Evolutionary conservation across 2,888 invertebrate species (phyloP), one percentile per base, ranked within the genome.

Genomic region (Drosophila lacicola): DNA sequence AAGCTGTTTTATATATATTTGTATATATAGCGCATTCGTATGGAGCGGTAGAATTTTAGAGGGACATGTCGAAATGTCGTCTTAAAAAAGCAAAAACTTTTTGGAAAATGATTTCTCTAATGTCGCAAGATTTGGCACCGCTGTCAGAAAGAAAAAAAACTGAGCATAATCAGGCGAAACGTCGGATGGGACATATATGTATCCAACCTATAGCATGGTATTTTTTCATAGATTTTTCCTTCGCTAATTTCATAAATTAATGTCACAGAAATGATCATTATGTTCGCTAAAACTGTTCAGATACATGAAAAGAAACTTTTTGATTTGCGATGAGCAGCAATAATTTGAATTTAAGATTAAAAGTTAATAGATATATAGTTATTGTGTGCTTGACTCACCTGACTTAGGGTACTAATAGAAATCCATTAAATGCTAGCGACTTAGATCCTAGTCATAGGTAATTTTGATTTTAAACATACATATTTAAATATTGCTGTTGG

Each of bases 361-460:
- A 17, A 14, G 9, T 6, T 4, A 9, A 13, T 29, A 37, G 44
- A n/a, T 47, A 41, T 9, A 11, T 21, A 14, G 25, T 29, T 50
- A 14, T 4, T 14, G 19, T 34, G 17, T 17, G 21, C 13, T 49
- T 2, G 21, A 82, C 90, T 88, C 56, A 88, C 88, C 90, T 86
- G 77, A 64, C 86, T 86, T 89, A 82, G 69, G 75, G 71, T 86
- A 78, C 87, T 89, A 86, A 84, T 74, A 72, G 74, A 87, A 89
- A 76, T 90, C 90, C 88, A 90, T 88, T 90, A 88, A 90, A 90
- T 89, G 90, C 90, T 88, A 88, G 74, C 77, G 78, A 74, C 90
- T 90, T 90, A 88, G 36, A 70, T 78, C 77, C 79, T 85, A 76
- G 63, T 45, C 66, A 55, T 70, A 74, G 55, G 64, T 67, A 60